Percentiles rank a stretch among this genome's conserved stretches.
Conservation (phyloP, 2,888 invertebrate species). For the Hyalella azteca region DNA sequence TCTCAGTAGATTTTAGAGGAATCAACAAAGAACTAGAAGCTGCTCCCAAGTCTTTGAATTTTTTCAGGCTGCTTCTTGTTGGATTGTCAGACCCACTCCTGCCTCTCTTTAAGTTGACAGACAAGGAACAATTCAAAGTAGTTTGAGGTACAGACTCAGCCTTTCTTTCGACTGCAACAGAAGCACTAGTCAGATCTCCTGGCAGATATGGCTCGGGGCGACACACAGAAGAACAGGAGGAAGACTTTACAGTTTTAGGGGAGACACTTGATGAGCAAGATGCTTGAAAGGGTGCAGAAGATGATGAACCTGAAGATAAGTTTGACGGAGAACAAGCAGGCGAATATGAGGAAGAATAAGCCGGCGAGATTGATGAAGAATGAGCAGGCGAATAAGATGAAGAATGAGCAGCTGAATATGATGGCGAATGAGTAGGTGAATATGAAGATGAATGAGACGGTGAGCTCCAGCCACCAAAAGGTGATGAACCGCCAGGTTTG, state of each 20-base stretch:
- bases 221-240: no score
- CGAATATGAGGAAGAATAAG: background rate
- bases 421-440: conserved; percentile 18
- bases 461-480: background rate
- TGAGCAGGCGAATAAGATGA: conserved; percentile 10
- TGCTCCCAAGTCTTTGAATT: background rate
- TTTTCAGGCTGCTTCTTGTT: background rate
- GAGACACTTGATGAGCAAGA: background rate
- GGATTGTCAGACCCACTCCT: background rate
- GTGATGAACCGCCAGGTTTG: conserved; percentile 3
- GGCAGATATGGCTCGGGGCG: no score
- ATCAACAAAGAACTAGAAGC: no score
- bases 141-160: no score
- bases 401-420: background rate
- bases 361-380: background rate
- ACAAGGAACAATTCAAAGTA: no score
- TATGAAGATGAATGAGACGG: background rate
- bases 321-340: background rate
- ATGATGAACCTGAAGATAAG: background rate
- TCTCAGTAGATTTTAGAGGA: no score
- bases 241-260: background rate
- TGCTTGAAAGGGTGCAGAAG: background rate
- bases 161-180: no score
- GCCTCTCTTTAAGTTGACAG: background rate
- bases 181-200: no score